Base-by-base conservation (phyloP, 2,888 invertebrate species). In the Eristalis tenax region DNA sequence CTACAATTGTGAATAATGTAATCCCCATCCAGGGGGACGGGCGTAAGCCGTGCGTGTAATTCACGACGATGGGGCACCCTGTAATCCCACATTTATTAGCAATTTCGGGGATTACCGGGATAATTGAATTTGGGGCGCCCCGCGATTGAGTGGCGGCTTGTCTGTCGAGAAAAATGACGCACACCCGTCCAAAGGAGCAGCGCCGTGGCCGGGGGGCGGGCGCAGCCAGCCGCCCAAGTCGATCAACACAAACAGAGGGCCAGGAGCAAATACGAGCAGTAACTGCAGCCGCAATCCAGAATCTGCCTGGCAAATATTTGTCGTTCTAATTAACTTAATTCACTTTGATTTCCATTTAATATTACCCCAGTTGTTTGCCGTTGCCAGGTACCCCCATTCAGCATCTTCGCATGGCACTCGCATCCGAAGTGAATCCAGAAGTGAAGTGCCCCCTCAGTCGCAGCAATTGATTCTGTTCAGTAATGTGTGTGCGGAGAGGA, bases 301-400 rank as follows among this genome's bases (percentile, higher is more conserved):
- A 18, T 59, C 35, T 32, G 43, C 23, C 28, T 4, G 61, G 76
- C 56, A 92, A 92, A 92, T 92, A 92, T 92, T 92, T 92, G 92
- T 90, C 90, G 89, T 90, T 91, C 91, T 92, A 92, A 92, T 92
- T 92, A 92, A 92, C 91, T 92, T 92, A 92, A 92, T 92, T 92
- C 91, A 92, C 91, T 92, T 91, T 90, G 91, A 91, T 92, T 91
- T 92, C 91, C 90, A 91, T 91, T 91, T 90, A 90, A 89, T 88
- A 88, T 71, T 80, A 65, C 87, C 76, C 74, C 71, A 64, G 57
- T 80, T 87, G 83, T 87, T 87, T 87, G 79, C 26, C 63, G 43
- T 71, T 76, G 83, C 66, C 79, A 83, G 83, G 79, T 83, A 71
- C 32, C 57, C n/a, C 18, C 32, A 32, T 32, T 32, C 68, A 28